Evolutionary conservation across 2,797 vertebrate genomes (phyloP).

Genomic region (Sebastes nivosus): DNA sequence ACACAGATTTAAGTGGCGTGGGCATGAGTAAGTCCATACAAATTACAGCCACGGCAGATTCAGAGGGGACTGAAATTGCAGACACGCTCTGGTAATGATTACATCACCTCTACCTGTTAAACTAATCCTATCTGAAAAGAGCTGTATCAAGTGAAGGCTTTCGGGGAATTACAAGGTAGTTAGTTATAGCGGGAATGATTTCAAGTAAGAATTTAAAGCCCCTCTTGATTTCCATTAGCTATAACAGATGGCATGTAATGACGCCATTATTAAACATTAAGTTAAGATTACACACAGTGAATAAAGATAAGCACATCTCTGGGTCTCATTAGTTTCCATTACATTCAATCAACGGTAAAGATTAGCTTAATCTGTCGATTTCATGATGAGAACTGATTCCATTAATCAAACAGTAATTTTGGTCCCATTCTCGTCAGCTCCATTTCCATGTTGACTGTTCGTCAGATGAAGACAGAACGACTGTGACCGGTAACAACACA

Average conservation of each 20-base stretch:
- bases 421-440: constrained; percentile 19
- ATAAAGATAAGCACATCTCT: constrained; percentile 45
- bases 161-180: constrained; percentile 17
- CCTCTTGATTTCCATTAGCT: constrained; percentile 43
- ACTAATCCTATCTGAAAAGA: constrained; percentile 5
- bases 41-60: constrained; percentile 1
- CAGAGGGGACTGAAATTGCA: constrained; percentile 2
- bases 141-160: constrained; percentile 18
- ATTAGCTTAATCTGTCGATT: constrained; percentile 50
- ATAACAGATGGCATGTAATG: constrained; percentile 64
- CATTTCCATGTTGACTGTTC: constrained; percentile 9
- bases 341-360: constrained; percentile 44
- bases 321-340: constrained; percentile 60
- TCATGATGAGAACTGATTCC: constrained; percentile 23
- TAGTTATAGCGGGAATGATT: constrained; percentile 23
- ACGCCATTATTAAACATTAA: constrained; percentile 60
- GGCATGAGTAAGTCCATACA: constrained; percentile 8
- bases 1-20: not conserved
- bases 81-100: constrained; percentile 30
- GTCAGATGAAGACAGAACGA: constrained; percentile 24
- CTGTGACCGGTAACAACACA: not conserved
- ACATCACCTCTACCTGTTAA: constrained; percentile 39
- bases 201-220: constrained; percentile 19
- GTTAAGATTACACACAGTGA: constrained; percentile 30
- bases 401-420: constrained; percentile 48